Base-by-base conservation (phyloP, 1,140 invertebrate genomes). In the Macrobrachium rosenbergii region DNA sequence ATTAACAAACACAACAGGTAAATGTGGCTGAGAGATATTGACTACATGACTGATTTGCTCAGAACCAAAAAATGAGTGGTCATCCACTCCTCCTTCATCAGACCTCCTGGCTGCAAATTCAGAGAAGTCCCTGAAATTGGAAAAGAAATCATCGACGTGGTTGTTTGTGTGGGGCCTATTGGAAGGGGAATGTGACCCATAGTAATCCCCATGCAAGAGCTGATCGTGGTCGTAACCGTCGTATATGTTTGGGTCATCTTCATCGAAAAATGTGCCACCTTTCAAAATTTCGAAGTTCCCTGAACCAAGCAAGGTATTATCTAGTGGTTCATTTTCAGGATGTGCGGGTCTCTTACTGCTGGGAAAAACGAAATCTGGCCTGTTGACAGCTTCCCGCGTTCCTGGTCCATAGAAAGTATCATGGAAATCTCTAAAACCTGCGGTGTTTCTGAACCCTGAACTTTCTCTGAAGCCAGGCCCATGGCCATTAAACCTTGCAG, bases 231-330 rank as follows among this genome's bases (percentile, higher is more conserved):
- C 81, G 81, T 91, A 91, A 10, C 93, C 92, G 23, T 83, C 72
- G n/a, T 60, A 52, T 52, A 52, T 69, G 52, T 82, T 45, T 2
- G 83, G 83, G 64, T 88, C 87, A 45, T 93, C 94, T n/a, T 94
- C 93, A 88, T 93, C 93, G 72, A 96, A 97, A 92, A 96, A 98
- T 28, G 96, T 97, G 5, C 97, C 97, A 0, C 97, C 97, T 78
- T 94, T 93, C 59, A 98, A 95, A 0, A 98, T 96, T 0, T 96
- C 96, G 90, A 97, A 98, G 91, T 98, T 97, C 0, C 96, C 97
- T 0, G 96, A 97, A 2, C 96, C 96, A 23, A 97, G 91, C 5
- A 97, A 93, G 37, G 91, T 90, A 67, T 90, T 90, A 45, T 90
- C 88, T 6, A 83, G 62, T 28, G 59, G 72, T 37, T 88, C 89